phyloP scores from a whole-genome alignment of 1,140 invertebrate genomes.

The Latrodectus geometricus region DNA sequence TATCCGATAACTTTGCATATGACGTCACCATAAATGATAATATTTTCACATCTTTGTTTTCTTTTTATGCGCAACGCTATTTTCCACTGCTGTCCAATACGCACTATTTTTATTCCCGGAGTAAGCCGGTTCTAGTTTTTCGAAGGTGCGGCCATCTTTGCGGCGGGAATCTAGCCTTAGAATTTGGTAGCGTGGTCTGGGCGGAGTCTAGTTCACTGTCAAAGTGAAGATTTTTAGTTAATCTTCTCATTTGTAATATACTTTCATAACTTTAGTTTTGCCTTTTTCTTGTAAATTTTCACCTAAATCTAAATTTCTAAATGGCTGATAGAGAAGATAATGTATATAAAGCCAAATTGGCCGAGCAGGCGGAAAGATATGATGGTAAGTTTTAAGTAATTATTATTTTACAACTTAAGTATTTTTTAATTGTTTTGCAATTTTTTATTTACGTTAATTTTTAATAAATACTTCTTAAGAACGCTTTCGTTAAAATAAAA shows the following conservation, averaged over 20 bases:
- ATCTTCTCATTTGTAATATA: slow-evolving; percentile 11
- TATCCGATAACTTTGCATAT: background rate
- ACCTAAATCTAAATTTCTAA: background rate
- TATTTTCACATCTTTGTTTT: slow-evolving; percentile 4
- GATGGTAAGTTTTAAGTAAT: slow-evolving; percentile 76
- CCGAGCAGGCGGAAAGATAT: slow-evolving; percentile 95
- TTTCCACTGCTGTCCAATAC: slow-evolving; percentile 41
- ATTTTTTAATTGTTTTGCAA: too few relatives aligned
- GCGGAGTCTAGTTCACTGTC: slow-evolving; percentile 45
- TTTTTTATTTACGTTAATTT: too few relatives aligned
- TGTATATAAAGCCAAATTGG: slow-evolving; percentile 96
- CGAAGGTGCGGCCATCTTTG: slow-evolving; percentile 60
- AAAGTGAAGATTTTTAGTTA: slow-evolving; percentile 6
- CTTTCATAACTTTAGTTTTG: slow-evolving; percentile 3
- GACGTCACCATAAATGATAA: slow-evolving; percentile 21
- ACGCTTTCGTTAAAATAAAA: too few relatives aligned
- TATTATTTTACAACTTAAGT: too few relatives aligned
- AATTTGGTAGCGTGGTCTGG: slow-evolving; percentile 58
- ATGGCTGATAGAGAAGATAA: slow-evolving; percentile 89
- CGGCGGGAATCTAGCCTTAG: slow-evolving; percentile 52
- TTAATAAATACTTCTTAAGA: too few relatives aligned
- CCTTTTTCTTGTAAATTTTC: slow-evolving; percentile 24
- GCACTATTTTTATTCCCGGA: slow-evolving; percentile 58
- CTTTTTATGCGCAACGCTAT: slow-evolving; percentile 44
- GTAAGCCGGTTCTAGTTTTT: slow-evolving; percentile 56